A percentile compares a stretch with the other conserved stretches of the same genome.
Conservation (phyloP, 2,797 vertebrate genomes). For the Sebastes baramenuke region DNA sequence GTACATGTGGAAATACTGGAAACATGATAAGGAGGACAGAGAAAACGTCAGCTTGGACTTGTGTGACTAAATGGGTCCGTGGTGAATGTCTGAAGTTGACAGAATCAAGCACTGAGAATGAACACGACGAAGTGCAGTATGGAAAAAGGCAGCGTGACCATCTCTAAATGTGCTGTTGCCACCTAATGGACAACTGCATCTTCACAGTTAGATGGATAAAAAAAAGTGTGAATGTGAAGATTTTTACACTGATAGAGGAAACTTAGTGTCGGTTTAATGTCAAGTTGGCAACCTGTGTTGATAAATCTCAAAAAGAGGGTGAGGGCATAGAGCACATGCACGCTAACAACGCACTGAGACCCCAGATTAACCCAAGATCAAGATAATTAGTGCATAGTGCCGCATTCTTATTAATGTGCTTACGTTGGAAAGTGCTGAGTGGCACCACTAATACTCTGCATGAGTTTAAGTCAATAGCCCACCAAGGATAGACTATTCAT, state of each 20-base stretch:
- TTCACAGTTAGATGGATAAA: slow-evolving; percentile 21
- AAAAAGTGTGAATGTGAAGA: background rate
- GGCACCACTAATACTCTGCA: slow-evolving; percentile 35
- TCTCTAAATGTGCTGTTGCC: slow-evolving; percentile 67
- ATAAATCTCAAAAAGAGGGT: background rate
- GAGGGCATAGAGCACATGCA: background rate
- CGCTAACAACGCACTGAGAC: background rate
- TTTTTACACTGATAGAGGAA: background rate
- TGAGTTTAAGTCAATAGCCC: slow-evolving; percentile 43
- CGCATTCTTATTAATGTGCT: slow-evolving; percentile 27
- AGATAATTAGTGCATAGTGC: slow-evolving; percentile 27
- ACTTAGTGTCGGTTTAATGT: background rate
- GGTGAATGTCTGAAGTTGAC: slow-evolving; percentile 22
- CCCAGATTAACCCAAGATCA: slow-evolving; percentile 18
- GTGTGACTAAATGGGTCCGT: slow-evolving; percentile 32
- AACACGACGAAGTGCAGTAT: slow-evolving; percentile 7
- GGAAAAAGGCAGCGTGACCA: background rate
- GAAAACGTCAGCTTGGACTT: slow-evolving; percentile 2
- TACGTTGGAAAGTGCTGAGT: slow-evolving; percentile 36
- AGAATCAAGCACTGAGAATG: slow-evolving; percentile 1
- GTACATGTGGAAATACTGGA: slow-evolving; percentile 11
- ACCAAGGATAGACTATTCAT: slow-evolving; percentile 58
- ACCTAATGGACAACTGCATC: slow-evolving; percentile 72
- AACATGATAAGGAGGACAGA: slow-evolving; percentile 3
- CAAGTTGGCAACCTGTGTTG: background rate